phyloP scores from a whole-genome alignment of 2,113 vertebrate genomes.

The Diphyllodes magnificus region DNA sequence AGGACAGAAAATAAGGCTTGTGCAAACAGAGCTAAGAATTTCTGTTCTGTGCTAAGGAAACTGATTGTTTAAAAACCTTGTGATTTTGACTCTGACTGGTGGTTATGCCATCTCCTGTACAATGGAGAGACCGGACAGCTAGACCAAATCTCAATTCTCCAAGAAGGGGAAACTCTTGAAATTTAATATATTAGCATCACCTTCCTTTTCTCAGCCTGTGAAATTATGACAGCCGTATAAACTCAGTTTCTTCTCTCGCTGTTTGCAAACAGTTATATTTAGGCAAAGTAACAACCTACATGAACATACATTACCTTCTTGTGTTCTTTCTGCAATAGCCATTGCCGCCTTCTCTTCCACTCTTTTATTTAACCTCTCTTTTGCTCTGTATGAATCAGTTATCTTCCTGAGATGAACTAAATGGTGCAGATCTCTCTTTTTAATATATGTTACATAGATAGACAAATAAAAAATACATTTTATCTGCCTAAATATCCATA shows the following conservation, averaged over 20 bases:
- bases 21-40: neutral
- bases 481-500: neutral
- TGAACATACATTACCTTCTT: accelerated
- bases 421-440: neutral
- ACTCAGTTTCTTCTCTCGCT: neutral
- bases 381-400: neutral
- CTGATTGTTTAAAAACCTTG: neutral
- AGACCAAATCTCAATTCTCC: neutral
- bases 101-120: neutral
- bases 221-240: neutral
- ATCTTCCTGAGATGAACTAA: neutral
- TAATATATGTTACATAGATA: neutral
- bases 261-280: neutral
- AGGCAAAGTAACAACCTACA: neutral
- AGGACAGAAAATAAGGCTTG: neutral
- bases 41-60: neutral
- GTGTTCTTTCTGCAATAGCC: neutral
- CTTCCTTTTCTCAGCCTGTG: neutral
- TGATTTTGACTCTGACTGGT: neutral
- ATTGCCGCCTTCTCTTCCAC: neutral
- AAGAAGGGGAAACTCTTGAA: neutral
- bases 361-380: neutral
- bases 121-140: neutral
- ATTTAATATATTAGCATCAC: accelerated
- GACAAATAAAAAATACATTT: neutral